Evolutionary conservation across 2,797 vertebrate species (phyloP).

Genomic region (Anguilla megastoma): DNA sequence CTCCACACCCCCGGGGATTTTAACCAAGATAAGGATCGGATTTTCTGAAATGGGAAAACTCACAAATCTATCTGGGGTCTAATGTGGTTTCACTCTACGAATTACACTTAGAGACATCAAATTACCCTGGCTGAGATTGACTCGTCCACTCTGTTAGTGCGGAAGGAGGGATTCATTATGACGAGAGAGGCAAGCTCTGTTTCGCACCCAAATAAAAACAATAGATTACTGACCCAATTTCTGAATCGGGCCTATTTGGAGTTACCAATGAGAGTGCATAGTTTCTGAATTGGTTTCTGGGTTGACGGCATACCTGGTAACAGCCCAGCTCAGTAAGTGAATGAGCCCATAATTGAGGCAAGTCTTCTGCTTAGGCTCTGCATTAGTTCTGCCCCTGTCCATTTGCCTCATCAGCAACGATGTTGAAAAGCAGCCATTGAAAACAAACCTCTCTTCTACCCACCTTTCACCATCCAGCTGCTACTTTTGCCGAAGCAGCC

Average conservation of each 20-base stretch:
- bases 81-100: slow-evolving; percentile 29
- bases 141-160: slow-evolving; percentile 1
- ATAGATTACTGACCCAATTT: not conserved
- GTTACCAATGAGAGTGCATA: not conserved
- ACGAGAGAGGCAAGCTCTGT: slow-evolving; percentile 5
- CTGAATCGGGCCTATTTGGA: not conserved
- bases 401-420: not conserved
- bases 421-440: not conserved
- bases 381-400: not conserved
- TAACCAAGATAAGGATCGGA: slow-evolving; percentile 18
- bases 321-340: not conserved
- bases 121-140: slow-evolving; percentile 21
- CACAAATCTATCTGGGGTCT: slow-evolving; percentile 21
- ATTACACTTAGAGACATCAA: slow-evolving; percentile 32
- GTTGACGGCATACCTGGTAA: not conserved
- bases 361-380: not conserved
- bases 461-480: not conserved
- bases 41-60: slow-evolving; percentile 26
- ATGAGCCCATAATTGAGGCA: not conserved
- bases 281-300: not conserved
- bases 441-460: not conserved
- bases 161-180: not conserved
- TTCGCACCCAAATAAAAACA: not conserved
- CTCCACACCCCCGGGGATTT: slow-evolving; percentile 8
- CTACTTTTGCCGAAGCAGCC: not conserved